Base-by-base conservation (phyloP, 2,888 invertebrate species). In the Liopterus haemorrhoidalis region DNA sequence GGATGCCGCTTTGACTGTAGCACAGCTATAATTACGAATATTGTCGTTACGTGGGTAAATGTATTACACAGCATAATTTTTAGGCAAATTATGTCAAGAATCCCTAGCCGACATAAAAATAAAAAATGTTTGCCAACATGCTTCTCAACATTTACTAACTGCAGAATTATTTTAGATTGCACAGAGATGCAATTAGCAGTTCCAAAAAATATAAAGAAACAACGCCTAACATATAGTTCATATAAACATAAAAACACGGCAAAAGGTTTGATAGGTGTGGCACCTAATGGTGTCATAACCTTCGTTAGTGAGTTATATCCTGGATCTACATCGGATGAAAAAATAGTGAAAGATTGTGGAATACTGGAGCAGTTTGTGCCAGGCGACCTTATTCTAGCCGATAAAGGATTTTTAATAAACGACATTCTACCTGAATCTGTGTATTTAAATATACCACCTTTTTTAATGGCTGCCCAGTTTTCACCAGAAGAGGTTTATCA, bases 281-380 rank as follows among this genome's bases (percentile, higher is more conserved):
- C 59, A 15, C 58, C 59, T 16, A 57, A 58, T 53, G 59, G 59
- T 4, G 53, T 56, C 5, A 41, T 58, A 4, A 57, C 56, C 4
- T 59, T 51, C 49, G 47, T 53, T 0, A 57, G 56, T 39, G 41
- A 48, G 6, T 35, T 55, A n/a, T 60, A 55, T 48, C 57, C 57
- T 16, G 59, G 60, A 4, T 53, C 54, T 4, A 49, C 46, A 18
- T 57, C 58, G 1, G 54, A 58, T 39, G 54, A 55, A 48, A 51
- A 49, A 45, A 48, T 59, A 45, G 50, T 51, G 3, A 22, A 51
- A 21, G 28, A 52, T 33, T 53, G 51, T 45, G 51, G 49, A 6
- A 25, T 58, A 28, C 30, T 53, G 12, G 19, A 54, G 4, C 35
- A 55, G 9, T 37, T 59, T 36, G 48, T 24, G 12, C 12, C 49